Base-by-base conservation (phyloP, 1,140 invertebrate species). In the Neodiprion lecontei region DNA sequence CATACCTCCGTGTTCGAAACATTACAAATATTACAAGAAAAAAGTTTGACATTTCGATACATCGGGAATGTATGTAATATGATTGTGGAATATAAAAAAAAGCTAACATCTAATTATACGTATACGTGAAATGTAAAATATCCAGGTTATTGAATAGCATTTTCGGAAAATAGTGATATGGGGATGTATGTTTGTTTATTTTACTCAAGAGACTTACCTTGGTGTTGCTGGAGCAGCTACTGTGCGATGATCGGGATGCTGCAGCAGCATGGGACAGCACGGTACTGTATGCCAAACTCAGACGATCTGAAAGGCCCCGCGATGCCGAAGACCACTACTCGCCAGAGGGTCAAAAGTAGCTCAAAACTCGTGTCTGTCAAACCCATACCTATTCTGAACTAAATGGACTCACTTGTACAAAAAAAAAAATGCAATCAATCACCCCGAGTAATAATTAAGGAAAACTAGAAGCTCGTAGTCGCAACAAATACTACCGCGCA, bases 331-430 rank as follows among this genome's bases (percentile, higher is more conserved):
- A 73, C 53, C 53, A 61, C 53, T 80, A 85, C 76, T 81, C 89
- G 88, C 89, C 89, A 89, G 79, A 90, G 85, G 78, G 86, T 90
- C 79, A 88, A 85, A 83, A 90, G 82, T 80, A 89, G 79, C 78
- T 88, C 85, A 82, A 90, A 89, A 86, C 89, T 90, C 76, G 89
- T 88, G 82, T 90, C 88, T 79, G 83, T 88, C 82, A 89, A 82
- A 86, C 88, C 89, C 89, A 90, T 90, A 75, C 78, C 82, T 74
- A 69, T 75, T 72, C 72, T 65, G 47, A 68, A 50, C 40, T 72
- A 49, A 53, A 73, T 61, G 40, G 67, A 53, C 70, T 48, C n/a
- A 61, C 23, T 9, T 69, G 47, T 76, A 74, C 23, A n/a, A 21
- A 17, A 68, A 21, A 17, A 65, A 69, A 23, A 17, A 50, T 48